Percentiles rank a stretch among this genome's conserved stretches.
These are phyloP conservation scores for Drosophila ambigua DNA, from an alignment of 1,140 invertebrate species.

Conservation along the genomic window DNA sequence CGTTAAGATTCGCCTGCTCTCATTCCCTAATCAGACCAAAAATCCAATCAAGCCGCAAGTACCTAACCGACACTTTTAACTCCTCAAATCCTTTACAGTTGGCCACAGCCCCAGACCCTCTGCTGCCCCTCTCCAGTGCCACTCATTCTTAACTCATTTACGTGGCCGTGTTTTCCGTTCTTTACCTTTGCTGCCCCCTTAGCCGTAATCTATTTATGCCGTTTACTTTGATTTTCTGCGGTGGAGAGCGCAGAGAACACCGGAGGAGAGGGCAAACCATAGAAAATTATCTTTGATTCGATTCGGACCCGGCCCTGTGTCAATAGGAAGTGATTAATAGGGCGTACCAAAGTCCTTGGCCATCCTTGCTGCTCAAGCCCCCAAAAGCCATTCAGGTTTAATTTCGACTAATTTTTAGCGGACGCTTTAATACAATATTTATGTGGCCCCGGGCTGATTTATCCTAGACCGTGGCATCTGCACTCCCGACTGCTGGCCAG, in stretches of 20 bases:
- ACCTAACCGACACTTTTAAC: slow-evolving; percentile 39
- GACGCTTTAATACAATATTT: slow-evolving; percentile 79
- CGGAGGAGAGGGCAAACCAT: slow-evolving; percentile 13
- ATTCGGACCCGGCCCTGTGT: slow-evolving; percentile 49
- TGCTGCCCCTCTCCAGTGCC: background rate
- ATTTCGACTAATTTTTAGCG: slow-evolving; percentile 78
- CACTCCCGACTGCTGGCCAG: slow-evolving; percentile 3
- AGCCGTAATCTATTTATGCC: slow-evolving; percentile 70
- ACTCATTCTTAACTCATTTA: slow-evolving; percentile 66
- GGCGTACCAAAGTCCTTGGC: slow-evolving; percentile 28
- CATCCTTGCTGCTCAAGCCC: background rate
- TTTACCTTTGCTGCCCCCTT: slow-evolving; percentile 22
- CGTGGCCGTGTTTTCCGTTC: slow-evolving; percentile 58
- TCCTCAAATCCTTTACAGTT: slow-evolving; percentile 15
- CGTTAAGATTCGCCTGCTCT: background rate
- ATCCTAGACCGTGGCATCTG: slow-evolving; percentile 26
- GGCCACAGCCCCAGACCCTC: background rate
- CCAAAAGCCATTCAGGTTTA: slow-evolving; percentile 45
- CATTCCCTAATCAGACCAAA: slow-evolving; percentile 4
- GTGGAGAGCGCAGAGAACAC: background rate
- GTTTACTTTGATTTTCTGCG: slow-evolving; percentile 70
- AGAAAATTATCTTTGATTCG: slow-evolving; percentile 80
- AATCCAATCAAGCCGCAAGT: slow-evolving; percentile 41
- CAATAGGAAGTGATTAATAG: slow-evolving; percentile 79
- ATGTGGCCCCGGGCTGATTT: slow-evolving; percentile 58